Evolutionary conservation across 2,797 vertebrate species (phyloP), one percentile per base, ranked within the genome.

Genomic region (Phataginus tetradactyla): DNA sequence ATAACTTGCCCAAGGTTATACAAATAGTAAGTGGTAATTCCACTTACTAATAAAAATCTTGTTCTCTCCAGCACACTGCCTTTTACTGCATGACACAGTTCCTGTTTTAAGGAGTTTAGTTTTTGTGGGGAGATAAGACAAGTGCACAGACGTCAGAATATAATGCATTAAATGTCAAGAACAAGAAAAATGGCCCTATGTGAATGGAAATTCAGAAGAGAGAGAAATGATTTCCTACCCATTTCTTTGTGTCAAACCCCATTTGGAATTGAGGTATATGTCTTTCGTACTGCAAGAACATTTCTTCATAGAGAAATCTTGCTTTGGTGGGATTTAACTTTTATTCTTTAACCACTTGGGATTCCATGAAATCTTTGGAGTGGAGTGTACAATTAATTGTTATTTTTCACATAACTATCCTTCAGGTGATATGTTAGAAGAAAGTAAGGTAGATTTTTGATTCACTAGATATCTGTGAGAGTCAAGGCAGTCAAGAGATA

Each of bases 81-180:
- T 74, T 92, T 93, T 83, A 42, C 18, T 86, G 32, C 15, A 59
- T 78, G 94, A 57, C 32, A 9, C 5, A 57, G 42, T 80, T 95
- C 21, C 53, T 86, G 27, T 57, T 96, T 75, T 69, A 91, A 85
- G 51, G 85, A 78, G 39, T 75, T 90, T 61, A 86, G 42, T 53
- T 93, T 91, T 91, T 55, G 8, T 18, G 4, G 66, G 25, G 61
- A 64, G 64, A 51, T 86, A 92, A 88, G 27, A 86, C 7, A 59
- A 39, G 27, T 51, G 4, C 7, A 25, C 7, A 68, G 80, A 64
- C 2, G 5, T 84, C 55, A 79, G 49, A 78, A 61, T 12, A 39
- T 55, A 89, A 37, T 66, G 20, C 71, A 29, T 39, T 61, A 53
- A 78, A 69, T 90, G 88, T 90, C 71, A 92, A 51, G 57, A 51